Conservation (phyloP, 2,797 vertebrate species). For the Yasuhikotakia modesta region DNA sequence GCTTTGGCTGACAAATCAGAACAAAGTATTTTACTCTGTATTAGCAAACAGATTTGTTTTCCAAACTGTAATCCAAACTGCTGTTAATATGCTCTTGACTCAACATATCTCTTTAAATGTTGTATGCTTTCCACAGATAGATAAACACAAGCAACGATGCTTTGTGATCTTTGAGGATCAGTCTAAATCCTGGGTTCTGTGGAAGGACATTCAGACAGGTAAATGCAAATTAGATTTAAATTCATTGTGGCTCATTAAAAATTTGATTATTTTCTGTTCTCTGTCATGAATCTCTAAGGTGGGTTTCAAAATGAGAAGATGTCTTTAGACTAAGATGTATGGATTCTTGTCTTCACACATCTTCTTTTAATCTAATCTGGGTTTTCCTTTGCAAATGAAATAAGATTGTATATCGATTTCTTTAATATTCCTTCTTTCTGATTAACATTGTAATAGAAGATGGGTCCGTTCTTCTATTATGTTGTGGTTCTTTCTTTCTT, state of each 20-base stretch:
- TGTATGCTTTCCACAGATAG: conserved; percentile 82
- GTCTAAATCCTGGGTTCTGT: conserved; percentile 98
- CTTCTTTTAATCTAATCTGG: not conserved
- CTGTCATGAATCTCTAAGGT: not conserved
- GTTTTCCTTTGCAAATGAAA: conserved; percentile 9
- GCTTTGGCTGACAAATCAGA: not conserved
- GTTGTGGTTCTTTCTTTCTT: conserved; percentile 23
- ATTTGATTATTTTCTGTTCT: conserved; percentile 1
- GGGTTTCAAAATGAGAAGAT: not conserved
- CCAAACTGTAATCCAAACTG: not conserved
- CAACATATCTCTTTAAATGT: not conserved
- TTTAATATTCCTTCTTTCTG: conserved; percentile 37
- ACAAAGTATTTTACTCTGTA: not conserved
- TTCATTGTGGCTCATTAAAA: not conserved
- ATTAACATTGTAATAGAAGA: conserved; percentile 46
- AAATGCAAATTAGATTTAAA: conserved; percentile 58
- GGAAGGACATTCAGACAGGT: conserved; percentile 99
- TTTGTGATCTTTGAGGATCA: conserved; percentile 98
- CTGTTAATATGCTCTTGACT: not conserved
- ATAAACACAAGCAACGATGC: conserved; percentile 92
- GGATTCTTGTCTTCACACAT: not conserved
- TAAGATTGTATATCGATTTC: not conserved
- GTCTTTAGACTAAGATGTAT: not conserved
- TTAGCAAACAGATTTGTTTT: not conserved
- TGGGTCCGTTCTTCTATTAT: conserved; percentile 15